Evolutionary conservation across 2,888 invertebrate species (phyloP), one percentile per base, ranked within the genome.

Genomic region (Psylliodes chrysocephalus): DNA sequence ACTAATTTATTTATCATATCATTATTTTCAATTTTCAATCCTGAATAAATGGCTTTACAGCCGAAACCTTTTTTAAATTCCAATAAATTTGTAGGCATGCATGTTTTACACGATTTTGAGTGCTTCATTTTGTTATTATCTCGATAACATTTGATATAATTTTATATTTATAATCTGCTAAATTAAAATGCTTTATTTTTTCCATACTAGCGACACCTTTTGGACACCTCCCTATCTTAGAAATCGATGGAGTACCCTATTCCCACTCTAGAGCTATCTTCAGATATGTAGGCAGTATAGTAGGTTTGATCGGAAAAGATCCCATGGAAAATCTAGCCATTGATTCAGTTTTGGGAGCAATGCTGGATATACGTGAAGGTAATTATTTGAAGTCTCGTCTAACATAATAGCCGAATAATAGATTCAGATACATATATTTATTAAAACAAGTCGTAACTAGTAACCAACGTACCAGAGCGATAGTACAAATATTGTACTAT

Each of bases 221-320:
- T 75, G 88, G 89, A 0, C 87, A 87, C 76, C 77, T 88, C 64
- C 90, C 90, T 0, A 78, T 88, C 0, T 72, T 90, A 53, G 87
- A 87, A 78, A 81, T 89, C 1, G 86, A 89, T 64, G 89, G 88
- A 7, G 88, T 88, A 75, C 74, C 80, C 68, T 80, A 86, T 66
- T 83, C 85, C n/a, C 90, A 90, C 76, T 86, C 87, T 17, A 57
- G 79, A 1, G 85, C 89, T 4, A 87, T 90, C 62, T 75, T 81
- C 22, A 86, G 90, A 19, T 90, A 87, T 77, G 80, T 90, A 42
- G 90, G 87, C 2, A 86, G 85, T 74, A 84, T 87, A 75, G 84
- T 82, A 70, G 85, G 85, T 1, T 78, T 89, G 10, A 81, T 79
- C 15, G 89, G 89, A 5, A 81, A 80, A 15, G 78, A 84, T 51